Evolutionary conservation across 2,888 invertebrate species (phyloP), one percentile per base, ranked within the genome.

Genomic region (Cephus spinipes): DNA sequence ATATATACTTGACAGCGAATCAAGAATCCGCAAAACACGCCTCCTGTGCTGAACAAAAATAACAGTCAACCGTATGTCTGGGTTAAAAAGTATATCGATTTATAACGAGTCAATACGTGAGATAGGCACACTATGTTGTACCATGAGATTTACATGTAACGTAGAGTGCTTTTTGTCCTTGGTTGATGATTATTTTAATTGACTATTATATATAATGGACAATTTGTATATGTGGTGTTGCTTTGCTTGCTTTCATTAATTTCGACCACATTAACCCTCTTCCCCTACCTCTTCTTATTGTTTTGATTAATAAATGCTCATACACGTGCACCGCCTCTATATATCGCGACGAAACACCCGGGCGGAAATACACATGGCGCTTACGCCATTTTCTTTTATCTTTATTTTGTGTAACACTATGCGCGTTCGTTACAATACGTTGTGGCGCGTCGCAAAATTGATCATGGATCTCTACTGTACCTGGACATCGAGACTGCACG

Each of bases 221-320:
- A 76, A 78, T 81, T 86, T 84, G 83, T 87, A 84, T 83, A 83
- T 84, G 85, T 86, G 85, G 84, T 83, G 85, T 88, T 83, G 89
- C 90, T 90, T 90, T 85, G 89, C 88, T 90, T 90, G 88, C 87
- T 88, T 90, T 83, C 74, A 78, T 85, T 75, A 86, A 85, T 89
- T 90, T 90, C 76, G 91, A 91, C 91, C 91, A 91, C 91, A 91
- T 90, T 91, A 91, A 91, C 91, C 91, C 88, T 87, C 85, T 89
- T 88, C 88, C 85, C 88, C 88, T 86, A 87, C 88, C 89, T 87
- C 86, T 87, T 84, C 84, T 87, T 86, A 87, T 90, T 87, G 83
- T 89, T 88, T 88, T 84, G 73, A 85, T 84, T 86, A 86, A 88
- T 85, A 89, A 89, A 83, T 84, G 86, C 85, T 87, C 87, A 83